A percentile compares a stretch with the other conserved stretches of the same genome.
Conservation (phyloP, 2,888 invertebrate species). For the Leptopterna dolabrata region DNA sequence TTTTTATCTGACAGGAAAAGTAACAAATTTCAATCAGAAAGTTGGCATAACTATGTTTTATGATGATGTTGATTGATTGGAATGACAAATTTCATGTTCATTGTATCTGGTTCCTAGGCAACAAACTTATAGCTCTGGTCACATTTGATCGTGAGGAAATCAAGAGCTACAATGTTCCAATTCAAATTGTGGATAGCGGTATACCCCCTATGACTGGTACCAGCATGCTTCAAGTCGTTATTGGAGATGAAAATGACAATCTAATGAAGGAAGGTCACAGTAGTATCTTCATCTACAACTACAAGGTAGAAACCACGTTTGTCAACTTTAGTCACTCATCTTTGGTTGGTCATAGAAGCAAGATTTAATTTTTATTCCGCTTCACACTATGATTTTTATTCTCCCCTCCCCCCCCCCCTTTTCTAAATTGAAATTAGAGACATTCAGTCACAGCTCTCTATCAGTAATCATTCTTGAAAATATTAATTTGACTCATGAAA, state of each 20-base stretch:
- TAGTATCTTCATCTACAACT: slow-evolving; percentile 94
- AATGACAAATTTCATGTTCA: too few relatives aligned
- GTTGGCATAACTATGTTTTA: too few relatives aligned
- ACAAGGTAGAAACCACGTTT: slow-evolving; percentile 73
- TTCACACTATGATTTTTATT: too few relatives aligned
- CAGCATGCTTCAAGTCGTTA: slow-evolving; percentile 87
- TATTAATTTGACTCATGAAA: neutral
- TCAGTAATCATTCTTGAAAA: too few relatives aligned
- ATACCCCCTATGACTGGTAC: slow-evolving; percentile 79
- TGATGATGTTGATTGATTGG: too few relatives aligned
- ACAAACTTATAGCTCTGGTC: slow-evolving; percentile 77
- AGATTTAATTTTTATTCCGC: too few relatives aligned
- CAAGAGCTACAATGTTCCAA: slow-evolving; percentile 89
- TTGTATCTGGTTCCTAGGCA: slow-evolving; percentile 66
- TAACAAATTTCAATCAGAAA: too few relatives aligned
- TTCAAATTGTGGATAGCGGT: slow-evolving; percentile 90
- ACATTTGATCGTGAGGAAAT: slow-evolving; percentile 87
- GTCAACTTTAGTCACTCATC: neutral
- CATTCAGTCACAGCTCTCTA: too few relatives aligned
- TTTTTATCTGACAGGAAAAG: neutral
- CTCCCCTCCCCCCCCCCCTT: too few relatives aligned
- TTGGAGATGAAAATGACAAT: slow-evolving; percentile 96
- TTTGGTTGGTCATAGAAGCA: too few relatives aligned
- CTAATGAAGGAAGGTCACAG: slow-evolving; percentile 88
- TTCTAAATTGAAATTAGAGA: too few relatives aligned